Conservation (phyloP, 2,888 invertebrate genomes). For the Tachina grossa region DNA sequence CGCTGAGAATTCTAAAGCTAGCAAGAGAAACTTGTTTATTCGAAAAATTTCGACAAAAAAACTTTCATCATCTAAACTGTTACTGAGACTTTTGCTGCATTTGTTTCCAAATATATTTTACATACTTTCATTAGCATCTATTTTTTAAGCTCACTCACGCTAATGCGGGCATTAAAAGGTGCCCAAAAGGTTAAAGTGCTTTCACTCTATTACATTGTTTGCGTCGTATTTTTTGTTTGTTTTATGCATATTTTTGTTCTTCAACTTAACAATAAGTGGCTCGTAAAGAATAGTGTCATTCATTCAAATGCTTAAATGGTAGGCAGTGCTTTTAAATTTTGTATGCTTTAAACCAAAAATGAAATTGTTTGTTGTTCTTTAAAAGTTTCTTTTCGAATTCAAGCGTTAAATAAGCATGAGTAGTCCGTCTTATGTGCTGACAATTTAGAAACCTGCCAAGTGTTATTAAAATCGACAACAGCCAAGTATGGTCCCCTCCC, state of each 20-base stretch:
- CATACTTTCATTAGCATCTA: neutral
- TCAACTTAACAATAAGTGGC: constrained; percentile 40
- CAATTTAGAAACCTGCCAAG: constrained; percentile 77
- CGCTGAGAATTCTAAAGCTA: no score
- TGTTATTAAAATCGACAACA: constrained; percentile 73
- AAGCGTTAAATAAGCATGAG: constrained; percentile 37
- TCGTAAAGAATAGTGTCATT: constrained; percentile 60
- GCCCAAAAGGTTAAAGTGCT: constrained; percentile 63
- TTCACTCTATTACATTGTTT: neutral
- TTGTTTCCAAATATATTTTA: neutral
- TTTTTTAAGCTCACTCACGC: neutral
- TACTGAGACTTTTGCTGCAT: no score
- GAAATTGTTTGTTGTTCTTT: neutral
- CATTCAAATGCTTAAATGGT: constrained; percentile 67
- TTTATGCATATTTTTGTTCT: neutral
- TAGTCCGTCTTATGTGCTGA: constrained; percentile 69
- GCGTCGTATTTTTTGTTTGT: neutral
- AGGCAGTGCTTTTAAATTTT: constrained; percentile 42
- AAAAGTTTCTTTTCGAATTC: constrained; percentile 16
- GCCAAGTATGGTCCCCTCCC: constrained; percentile 33
- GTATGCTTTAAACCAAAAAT: constrained; percentile 29
- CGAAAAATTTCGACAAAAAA: no score
- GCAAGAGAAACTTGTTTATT: no score
- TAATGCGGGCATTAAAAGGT: constrained; percentile 52
- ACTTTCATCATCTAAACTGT: no score